Evolutionary conservation across 92 coral and sea anemone genomes (phyloP).

Genomic region (Anthopleura xanthogrammica): DNA sequence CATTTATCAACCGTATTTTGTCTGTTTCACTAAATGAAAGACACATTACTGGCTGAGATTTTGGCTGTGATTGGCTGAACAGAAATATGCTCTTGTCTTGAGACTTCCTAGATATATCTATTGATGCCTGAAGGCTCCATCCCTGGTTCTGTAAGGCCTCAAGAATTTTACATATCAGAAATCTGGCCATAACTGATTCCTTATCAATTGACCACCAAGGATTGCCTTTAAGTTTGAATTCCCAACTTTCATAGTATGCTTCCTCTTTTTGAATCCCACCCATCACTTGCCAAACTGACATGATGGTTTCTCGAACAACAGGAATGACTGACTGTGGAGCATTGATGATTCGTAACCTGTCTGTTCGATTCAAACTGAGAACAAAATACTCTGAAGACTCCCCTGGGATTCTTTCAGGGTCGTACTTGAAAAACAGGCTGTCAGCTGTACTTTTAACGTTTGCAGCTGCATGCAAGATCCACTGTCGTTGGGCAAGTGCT

Average conservation of each 20-base stretch:
- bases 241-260: slow-evolving; percentile 56
- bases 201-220: slow-evolving; percentile 77
- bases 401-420: slow-evolving; percentile 29
- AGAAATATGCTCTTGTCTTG: slow-evolving; percentile 63
- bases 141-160: slow-evolving; percentile 71
- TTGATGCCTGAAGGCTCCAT: slow-evolving; percentile 54
- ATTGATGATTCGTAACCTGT: slow-evolving; percentile 55
- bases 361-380: slow-evolving; percentile 40
- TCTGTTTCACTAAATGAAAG: slow-evolving; percentile 50
- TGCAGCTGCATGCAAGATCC: slow-evolving; percentile 36
- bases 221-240: slow-evolving; percentile 64
- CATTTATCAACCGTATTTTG: slow-evolving; percentile 56
- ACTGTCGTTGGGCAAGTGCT: slow-evolving; percentile 52
- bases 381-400: slow-evolving; percentile 26
- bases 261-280: slow-evolving; percentile 58
- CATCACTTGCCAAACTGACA: slow-evolving; percentile 33
- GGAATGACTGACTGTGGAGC: slow-evolving; percentile 49
- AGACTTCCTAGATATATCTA: slow-evolving; percentile 50
- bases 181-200: slow-evolving; percentile 74
- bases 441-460: slow-evolving; percentile 52
- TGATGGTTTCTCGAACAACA: slow-evolving; percentile 45
- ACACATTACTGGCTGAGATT: slow-evolving; percentile 57
- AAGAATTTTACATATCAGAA: slow-evolving; percentile 58
- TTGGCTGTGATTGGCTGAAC: slow-evolving; percentile 56
- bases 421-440: slow-evolving; percentile 37